These are phyloP conservation scores for Struthio camelus DNA, from an alignment of 2,113 vertebrate species.

Conservation along the genomic window DNA sequence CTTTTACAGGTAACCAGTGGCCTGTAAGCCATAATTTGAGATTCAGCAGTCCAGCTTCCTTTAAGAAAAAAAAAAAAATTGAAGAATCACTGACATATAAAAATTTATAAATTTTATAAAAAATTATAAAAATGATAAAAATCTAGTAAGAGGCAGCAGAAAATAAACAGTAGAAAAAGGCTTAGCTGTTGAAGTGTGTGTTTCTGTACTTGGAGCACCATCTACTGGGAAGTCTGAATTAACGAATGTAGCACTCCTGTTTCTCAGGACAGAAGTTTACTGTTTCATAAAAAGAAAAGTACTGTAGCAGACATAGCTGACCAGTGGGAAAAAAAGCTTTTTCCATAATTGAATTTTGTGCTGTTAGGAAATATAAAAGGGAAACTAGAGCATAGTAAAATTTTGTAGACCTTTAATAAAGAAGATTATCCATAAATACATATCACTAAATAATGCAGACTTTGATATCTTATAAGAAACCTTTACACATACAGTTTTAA, in stretches of 20 bases:
- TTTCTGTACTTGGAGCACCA: conserved; percentile 67
- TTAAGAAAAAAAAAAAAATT: too few relatives aligned
- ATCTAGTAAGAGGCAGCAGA: not conserved
- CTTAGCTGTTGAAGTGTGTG: not conserved
- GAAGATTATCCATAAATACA: not conserved
- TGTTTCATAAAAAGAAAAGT: not conserved
- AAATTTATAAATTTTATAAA: too few relatives aligned
- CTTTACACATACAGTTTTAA: not conserved
- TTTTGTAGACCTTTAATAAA: not conserved
- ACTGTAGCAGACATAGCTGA: not conserved
- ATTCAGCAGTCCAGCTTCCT: too few relatives aligned
- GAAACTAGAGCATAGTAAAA: not conserved
- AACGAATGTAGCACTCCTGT: not conserved
- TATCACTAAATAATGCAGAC: not conserved
- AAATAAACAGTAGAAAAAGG: not conserved
- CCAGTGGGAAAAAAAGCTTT: not conserved
- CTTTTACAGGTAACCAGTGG: too few relatives aligned
- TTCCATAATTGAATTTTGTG: not conserved
- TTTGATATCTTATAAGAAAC: not conserved
- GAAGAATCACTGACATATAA: too few relatives aligned
- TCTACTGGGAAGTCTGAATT: conserved; percentile 65
- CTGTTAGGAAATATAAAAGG: not conserved
- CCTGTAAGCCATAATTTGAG: too few relatives aligned
- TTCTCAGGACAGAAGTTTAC: not conserved
- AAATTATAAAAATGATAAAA: too few relatives aligned